These are phyloP conservation scores for Pelagia noctiluca DNA, from an alignment of 30 jellyfish, hydroid and myxozoan species.

Conservation along the genomic window DNA sequence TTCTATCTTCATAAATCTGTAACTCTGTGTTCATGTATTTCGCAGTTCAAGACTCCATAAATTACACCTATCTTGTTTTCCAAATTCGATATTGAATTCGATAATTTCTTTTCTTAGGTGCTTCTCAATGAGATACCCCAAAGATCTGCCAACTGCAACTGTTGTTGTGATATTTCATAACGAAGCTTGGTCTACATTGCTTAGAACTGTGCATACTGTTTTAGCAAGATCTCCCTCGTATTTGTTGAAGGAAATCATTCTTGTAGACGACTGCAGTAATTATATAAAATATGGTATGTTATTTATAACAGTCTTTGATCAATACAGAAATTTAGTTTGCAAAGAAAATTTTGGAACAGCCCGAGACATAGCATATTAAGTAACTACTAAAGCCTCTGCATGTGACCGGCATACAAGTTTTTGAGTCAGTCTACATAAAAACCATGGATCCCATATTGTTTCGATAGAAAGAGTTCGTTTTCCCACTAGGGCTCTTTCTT, in stretches of 20 bases:
- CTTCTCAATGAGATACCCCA: constrained; percentile 73
- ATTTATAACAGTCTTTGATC: too few relatives aligned
- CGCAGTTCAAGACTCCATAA: constrained; percentile 21
- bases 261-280: constrained; percentile 95
- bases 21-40: constrained; percentile 18
- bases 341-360: too few relatives aligned
- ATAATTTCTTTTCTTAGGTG: constrained; percentile 58
- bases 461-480: too few relatives aligned
- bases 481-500: too few relatives aligned
- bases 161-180: constrained; percentile 94
- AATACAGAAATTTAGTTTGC: too few relatives aligned
- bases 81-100: not conserved
- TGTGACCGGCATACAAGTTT: too few relatives aligned
- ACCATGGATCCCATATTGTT: too few relatives aligned
- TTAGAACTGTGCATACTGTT: constrained; percentile 97
- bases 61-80: too few relatives aligned
- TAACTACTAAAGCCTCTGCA: too few relatives aligned
- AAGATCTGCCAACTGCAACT: constrained; percentile 90
- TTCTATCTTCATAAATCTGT: constrained; percentile 10
- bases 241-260: constrained; percentile 79
- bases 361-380: too few relatives aligned
- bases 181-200: constrained; percentile 97
- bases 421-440: too few relatives aligned
- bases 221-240: constrained; percentile 95
- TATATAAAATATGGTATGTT: constrained; percentile 76